phyloP scores from a whole-genome alignment of 2,888 invertebrate species.

The Scrobipalpa costella region DNA sequence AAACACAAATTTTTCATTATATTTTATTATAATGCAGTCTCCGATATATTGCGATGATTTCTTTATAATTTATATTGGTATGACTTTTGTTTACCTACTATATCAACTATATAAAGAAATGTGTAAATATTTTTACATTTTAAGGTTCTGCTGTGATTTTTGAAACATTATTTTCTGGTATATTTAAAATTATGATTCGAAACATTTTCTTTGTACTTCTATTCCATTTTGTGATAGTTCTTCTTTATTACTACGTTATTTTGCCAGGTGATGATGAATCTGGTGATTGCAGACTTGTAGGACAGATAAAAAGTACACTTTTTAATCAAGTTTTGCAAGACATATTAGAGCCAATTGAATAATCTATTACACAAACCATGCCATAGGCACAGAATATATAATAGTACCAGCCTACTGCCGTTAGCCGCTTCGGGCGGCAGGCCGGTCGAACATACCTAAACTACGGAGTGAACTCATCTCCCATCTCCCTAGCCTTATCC shows the following conservation, averaged over 20 bases:
- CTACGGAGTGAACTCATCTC: no score
- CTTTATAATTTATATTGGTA: not conserved
- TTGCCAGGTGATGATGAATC: not conserved
- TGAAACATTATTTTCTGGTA: not conserved
- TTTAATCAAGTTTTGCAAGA: not conserved
- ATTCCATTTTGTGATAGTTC: not conserved
- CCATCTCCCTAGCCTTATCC: no score
- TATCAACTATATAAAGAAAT: not conserved
- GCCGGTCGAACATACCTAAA: no score
- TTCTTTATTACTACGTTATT: conserved; percentile 8
- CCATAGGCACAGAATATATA: no score
- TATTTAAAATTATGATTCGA: conserved; percentile 1
- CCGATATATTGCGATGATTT: not conserved
- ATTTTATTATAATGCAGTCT: no score
- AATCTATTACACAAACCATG: no score
- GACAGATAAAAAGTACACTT: not conserved
- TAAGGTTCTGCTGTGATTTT: not conserved
- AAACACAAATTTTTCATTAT: not conserved
- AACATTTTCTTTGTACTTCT: not conserved
- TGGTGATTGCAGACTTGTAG: not conserved
- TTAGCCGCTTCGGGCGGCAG: no score
- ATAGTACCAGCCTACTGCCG: no score
- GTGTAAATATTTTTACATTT: not conserved
- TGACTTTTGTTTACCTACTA: not conserved
- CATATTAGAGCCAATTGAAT: not conserved